Evolutionary conservation across 2,888 invertebrate species (phyloP).

Genomic region (Pecten maximus): DNA sequence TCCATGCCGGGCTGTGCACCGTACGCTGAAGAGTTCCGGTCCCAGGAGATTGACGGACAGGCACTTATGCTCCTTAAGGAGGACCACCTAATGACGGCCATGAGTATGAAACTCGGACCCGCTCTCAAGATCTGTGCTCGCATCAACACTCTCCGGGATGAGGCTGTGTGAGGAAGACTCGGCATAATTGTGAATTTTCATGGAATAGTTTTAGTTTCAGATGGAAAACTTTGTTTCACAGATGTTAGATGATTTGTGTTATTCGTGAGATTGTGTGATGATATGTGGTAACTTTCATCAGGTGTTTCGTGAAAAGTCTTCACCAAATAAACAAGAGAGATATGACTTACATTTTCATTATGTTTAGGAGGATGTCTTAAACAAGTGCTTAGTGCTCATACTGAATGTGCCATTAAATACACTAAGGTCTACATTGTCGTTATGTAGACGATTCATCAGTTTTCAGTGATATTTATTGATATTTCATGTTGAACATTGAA

Average conservation of each 20-base stretch:
- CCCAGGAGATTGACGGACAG: constrained; percentile 98
- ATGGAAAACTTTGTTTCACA: background rate
- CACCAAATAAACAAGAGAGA: background rate
- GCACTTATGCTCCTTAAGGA: constrained; percentile 95
- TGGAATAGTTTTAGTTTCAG: background rate
- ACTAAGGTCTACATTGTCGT: background rate
- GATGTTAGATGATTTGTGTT: background rate
- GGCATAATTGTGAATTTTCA: background rate
- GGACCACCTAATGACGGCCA: constrained; percentile 96
- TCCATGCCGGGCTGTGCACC: constrained; percentile 94
- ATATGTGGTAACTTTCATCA: background rate
- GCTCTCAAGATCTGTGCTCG: constrained; percentile 97
- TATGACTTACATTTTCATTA: background rate
- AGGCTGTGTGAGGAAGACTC: constrained; percentile 59
- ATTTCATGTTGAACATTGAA: background rate
- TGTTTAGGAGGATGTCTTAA: background rate
- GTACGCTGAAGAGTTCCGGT: constrained; percentile 96
- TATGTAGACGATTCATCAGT: background rate
- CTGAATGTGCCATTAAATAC: background rate
- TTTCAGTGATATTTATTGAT: background rate
- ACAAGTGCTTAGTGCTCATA: background rate
- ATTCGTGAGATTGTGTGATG: background rate
- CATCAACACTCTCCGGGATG: constrained; percentile 84
- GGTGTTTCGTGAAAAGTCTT: background rate
- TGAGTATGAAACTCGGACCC: constrained; percentile 97